Percentiles rank a stretch among this genome's conserved stretches.
These are phyloP conservation scores for Okamejei kenojei DNA, from an alignment of 2,797 vertebrate genomes.

Conservation along the genomic window DNA sequence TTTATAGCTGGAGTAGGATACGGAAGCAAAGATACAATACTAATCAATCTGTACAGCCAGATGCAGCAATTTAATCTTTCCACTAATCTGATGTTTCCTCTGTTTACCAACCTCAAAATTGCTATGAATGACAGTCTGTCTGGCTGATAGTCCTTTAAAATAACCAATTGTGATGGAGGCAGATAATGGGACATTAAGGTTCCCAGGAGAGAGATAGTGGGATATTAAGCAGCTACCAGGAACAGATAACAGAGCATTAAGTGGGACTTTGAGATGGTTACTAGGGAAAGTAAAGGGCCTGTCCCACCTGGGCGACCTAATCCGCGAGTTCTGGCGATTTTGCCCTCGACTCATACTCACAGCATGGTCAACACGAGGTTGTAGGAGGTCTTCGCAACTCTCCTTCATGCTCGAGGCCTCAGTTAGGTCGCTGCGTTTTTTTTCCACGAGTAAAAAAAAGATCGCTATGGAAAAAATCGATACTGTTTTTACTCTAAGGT, in stretches of 20 bases:
- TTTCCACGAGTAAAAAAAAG: too few species aligned
- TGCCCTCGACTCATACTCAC: too few species aligned
- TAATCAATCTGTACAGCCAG: slow-evolving; percentile 4
- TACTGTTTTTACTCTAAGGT: too few species aligned
- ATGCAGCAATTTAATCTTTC: not conserved
- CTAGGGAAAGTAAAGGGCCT: not conserved
- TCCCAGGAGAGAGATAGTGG: not conserved
- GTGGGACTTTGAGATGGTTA: not conserved
- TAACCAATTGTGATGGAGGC: not conserved
- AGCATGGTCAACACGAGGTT: too few species aligned
- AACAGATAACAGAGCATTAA: slow-evolving; percentile 3
- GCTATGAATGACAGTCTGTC: slow-evolving; percentile 3
- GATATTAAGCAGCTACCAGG: not conserved
- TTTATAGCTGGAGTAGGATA: not conserved
- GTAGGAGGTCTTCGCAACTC: too few species aligned
- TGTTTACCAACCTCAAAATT: slow-evolving; percentile 35
- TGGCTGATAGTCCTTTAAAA: not conserved
- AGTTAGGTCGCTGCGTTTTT: too few species aligned
- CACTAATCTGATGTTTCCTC: not conserved
- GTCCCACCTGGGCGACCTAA: too few species aligned
- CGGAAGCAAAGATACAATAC: not conserved
- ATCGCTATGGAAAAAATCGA: too few species aligned
- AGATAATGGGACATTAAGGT: slow-evolving; percentile 34
- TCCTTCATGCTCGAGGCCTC: too few species aligned
- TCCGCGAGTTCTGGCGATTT: too few species aligned